Percentiles rank a stretch among this genome's conserved stretches.
Conservation (phyloP, 2,888 invertebrate genomes). For the Drosophila imparisetae region DNA sequence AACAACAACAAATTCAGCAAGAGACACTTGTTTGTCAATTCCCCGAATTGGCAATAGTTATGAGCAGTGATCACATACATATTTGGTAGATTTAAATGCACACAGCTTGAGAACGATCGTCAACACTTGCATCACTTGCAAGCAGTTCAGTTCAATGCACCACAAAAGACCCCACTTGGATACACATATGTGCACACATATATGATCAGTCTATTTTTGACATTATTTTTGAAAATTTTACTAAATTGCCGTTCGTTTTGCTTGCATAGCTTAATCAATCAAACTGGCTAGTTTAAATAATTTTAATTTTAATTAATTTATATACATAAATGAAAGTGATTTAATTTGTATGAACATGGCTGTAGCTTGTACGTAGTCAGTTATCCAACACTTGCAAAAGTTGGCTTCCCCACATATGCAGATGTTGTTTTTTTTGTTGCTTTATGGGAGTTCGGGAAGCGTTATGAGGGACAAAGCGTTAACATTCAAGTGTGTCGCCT, state of each 20-base stretch:
- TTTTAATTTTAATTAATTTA: not conserved
- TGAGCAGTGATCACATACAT: not conserved
- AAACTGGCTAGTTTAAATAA: not conserved
- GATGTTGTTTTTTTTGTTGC: not conserved
- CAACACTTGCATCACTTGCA: constrained; percentile 14
- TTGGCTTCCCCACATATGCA: constrained; percentile 23
- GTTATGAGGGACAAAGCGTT: constrained; percentile 11
- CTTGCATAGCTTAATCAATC: not conserved
- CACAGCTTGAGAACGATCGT: not conserved
- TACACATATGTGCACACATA: not conserved
- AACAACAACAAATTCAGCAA: constrained; percentile 11
- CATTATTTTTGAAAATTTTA: not conserved
- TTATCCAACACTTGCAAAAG: constrained; percentile 4
- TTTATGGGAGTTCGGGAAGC: not conserved
- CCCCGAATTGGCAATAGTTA: constrained; percentile 23
- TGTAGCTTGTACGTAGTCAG: constrained; percentile 1
- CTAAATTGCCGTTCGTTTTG: not conserved
- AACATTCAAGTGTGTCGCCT: constrained; percentile 39
- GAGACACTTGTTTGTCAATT: constrained; percentile 33
- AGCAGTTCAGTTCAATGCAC: constrained; percentile 8
- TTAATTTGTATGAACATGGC: not conserved
- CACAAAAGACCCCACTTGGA: not conserved
- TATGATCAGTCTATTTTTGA: not conserved
- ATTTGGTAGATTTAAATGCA: constrained; percentile 9
- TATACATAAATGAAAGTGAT: not conserved